Percentiles rank a stretch among this genome's conserved stretches.
phyloP scores from a whole-genome alignment of 2,888 invertebrate species.

The Oeneis ivallda region DNA sequence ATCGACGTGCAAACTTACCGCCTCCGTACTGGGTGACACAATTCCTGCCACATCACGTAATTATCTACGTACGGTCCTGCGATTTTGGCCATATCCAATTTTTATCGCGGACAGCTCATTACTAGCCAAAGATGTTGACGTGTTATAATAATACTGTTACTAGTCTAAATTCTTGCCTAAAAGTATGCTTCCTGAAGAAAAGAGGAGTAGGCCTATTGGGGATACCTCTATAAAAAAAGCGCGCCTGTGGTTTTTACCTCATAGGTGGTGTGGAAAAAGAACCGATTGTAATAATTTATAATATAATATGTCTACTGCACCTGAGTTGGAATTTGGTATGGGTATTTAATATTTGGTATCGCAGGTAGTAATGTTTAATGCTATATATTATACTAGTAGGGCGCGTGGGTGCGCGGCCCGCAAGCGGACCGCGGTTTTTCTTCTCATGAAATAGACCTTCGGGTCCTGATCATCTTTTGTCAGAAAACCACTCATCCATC shows the following conservation, averaged over 20 bases:
- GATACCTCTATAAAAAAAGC: slow-evolving; percentile 80
- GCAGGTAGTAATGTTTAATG: too few species aligned
- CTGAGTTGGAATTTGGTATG: too few species aligned
- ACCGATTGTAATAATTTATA: slow-evolving; percentile 43
- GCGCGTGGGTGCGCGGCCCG: too few species aligned
- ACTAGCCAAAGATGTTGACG: not conserved
- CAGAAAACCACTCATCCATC: too few species aligned
- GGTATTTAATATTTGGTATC: too few species aligned
- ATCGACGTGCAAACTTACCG: slow-evolving; percentile 69
- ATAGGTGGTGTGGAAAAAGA: slow-evolving; percentile 77
- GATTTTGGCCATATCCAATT: slow-evolving; percentile 52
- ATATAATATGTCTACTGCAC: not conserved
- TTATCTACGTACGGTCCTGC: slow-evolving; percentile 56
- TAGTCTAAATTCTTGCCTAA: slow-evolving; percentile 45
- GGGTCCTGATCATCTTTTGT: too few species aligned
- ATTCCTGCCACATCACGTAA: slow-evolving; percentile 75
- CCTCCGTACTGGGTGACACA: slow-evolving; percentile 76
- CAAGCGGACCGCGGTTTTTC: too few species aligned
- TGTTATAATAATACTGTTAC: too few species aligned
- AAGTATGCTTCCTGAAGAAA: slow-evolving; percentile 5
- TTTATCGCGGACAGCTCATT: slow-evolving; percentile 30
- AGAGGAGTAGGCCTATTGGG: slow-evolving; percentile 79
- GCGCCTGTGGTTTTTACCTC: slow-evolving; percentile 76
- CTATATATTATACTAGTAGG: not conserved
- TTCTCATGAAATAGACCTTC: too few species aligned